Evolutionary conservation across 2,797 vertebrate species (phyloP).

Genomic region (Sebastes taczanowskii): DNA sequence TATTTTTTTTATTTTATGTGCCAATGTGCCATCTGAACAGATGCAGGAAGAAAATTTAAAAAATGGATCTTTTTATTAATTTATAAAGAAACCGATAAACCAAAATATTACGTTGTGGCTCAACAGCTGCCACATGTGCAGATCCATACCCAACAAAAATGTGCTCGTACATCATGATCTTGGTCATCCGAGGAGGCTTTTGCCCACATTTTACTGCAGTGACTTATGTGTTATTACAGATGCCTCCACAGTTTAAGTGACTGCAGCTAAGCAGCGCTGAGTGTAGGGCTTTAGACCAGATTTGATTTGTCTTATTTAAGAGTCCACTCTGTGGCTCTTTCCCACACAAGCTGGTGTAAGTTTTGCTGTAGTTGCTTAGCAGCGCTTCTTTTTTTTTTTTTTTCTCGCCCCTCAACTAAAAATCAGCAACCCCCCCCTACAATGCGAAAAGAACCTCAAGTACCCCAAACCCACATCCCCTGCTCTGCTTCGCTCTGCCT

Average conservation of each 20-base stretch:
- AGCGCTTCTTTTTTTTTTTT: slow-evolving; percentile 51
- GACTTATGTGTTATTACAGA: slow-evolving; percentile 62
- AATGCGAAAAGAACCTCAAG: slow-evolving; percentile 6
- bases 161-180: slow-evolving; percentile 4
- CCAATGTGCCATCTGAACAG: neutral
- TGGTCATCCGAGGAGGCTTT: slow-evolving; percentile 36
- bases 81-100: slow-evolving; percentile 1
- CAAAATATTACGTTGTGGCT: neutral
- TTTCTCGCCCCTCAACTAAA: slow-evolving; percentile 31
- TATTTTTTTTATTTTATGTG: neutral
- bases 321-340: slow-evolving; percentile 60
- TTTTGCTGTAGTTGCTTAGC: slow-evolving; percentile 78
- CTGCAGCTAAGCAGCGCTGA: slow-evolving; percentile 59
- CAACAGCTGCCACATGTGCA: slow-evolving; percentile 47
- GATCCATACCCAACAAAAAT: slow-evolving; percentile 22
- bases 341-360: slow-evolving; percentile 63
- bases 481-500: slow-evolving; percentile 31
- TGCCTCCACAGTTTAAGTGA: slow-evolving; percentile 59
- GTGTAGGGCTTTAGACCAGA: slow-evolving; percentile 54
- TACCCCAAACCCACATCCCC: slow-evolving; percentile 42
- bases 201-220: slow-evolving; percentile 41
- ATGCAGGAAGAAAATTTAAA: neutral
- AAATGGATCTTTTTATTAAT: neutral
- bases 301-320: slow-evolving; percentile 72
- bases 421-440: slow-evolving; percentile 30